phyloP scores from a whole-genome alignment of 2,797 vertebrate species.

The Poliocrania exsul region DNA sequence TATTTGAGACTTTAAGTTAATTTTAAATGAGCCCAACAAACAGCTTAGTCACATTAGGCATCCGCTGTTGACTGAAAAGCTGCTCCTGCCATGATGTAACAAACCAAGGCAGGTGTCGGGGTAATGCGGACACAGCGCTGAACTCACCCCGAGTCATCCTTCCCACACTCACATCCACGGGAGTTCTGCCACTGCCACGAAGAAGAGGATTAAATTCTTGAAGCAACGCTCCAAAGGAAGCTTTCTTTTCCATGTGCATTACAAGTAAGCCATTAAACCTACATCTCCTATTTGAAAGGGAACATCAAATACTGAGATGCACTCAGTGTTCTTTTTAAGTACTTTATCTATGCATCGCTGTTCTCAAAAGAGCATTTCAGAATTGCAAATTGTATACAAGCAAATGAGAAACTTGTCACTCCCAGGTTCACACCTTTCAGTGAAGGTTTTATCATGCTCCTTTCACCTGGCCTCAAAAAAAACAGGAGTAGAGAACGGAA shows the following conservation, averaged over 20 bases:
- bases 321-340: background rate
- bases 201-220: background rate
- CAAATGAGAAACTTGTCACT: conserved; percentile 31
- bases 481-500: background rate
- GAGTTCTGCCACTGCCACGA: background rate
- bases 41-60: background rate
- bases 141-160: background rate
- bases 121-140: background rate
- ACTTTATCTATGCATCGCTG: background rate
- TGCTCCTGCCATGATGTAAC: background rate
- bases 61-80: background rate
- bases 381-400: conserved; percentile 46
- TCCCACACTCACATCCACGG: background rate
- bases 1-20: background rate
- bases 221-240: background rate
- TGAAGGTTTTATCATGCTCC: background rate
- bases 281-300: background rate
- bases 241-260: background rate
- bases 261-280: conserved; percentile 14
- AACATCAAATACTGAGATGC: background rate
- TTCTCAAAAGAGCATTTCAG: conserved; percentile 40
- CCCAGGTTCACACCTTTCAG: background rate
- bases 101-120: background rate
- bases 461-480: background rate
- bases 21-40: background rate